Evolutionary conservation across 1,140 invertebrate genomes (phyloP), one percentile per base, ranked within the genome.

Genomic region (Drosophila elegans): DNA sequence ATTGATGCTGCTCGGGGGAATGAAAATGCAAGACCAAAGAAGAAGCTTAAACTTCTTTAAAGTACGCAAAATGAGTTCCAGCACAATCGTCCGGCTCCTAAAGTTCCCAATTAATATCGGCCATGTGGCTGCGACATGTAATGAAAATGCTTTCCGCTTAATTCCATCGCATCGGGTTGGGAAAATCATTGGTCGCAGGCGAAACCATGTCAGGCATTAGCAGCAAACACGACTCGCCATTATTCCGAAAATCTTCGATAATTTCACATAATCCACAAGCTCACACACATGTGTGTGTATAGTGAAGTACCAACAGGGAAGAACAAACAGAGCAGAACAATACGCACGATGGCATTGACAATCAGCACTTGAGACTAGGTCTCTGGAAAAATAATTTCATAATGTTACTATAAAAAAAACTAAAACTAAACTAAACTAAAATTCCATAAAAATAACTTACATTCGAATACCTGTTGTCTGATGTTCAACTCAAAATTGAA

Each of bases 161-260:
- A 71, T 71, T 71, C 51, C 39, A 71, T 71, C 10, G 34, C 69
- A 13, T 71, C 12, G 9, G 4, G 16, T 42, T 13, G 46, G 29
- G 45, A 27, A 52, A 38, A 48, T 78, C 48, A 61, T 57, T 44
- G 54, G 63, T 51, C 49, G 10, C 48, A 38, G 48, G 39, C 16
- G 34, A 54, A 48, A 34, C 27, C 34, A 56, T 39, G 32, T 51
- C 45, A 56, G 27, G 41, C 49, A 74, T 59, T 46, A 74, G 41
- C 64, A 71, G 68, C 56, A 61, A 56, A 62, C 60, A 69, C 82
- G 51, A 86, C 63, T 86, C 55, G 71, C 63, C 63, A 79, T 88
- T 83, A 77, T 79, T 51, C 67, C 79, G 67, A 72, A 89, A 80
- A 88, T 88, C 71, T 83, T 69, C 72, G 79, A 89, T 88, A 83